phyloP scores from a whole-genome alignment of 1,140 invertebrate genomes.

The Spodoptera frugiperda region DNA sequence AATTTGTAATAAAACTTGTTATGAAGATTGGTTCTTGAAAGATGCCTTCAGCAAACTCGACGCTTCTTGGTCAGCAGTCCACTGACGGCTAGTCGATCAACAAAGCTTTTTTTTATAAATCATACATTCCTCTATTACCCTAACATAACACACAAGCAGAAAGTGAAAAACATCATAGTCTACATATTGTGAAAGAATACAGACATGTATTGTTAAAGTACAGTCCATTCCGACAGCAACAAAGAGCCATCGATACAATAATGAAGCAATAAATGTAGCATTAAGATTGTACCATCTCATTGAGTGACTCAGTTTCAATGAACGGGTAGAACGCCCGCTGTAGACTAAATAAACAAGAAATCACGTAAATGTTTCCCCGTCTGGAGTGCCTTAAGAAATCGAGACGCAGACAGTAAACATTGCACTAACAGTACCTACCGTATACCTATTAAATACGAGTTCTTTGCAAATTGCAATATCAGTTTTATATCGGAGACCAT shows the following conservation, averaged over 20 bases:
- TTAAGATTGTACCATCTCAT: conserved; percentile 35
- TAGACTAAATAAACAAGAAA: conserved; percentile 50
- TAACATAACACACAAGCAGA: too few relatives aligned
- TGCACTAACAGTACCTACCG: conserved; percentile 27
- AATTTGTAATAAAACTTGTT: too few relatives aligned
- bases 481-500: neutral
- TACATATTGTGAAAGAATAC: too few relatives aligned
- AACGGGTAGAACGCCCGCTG: conserved; percentile 11
- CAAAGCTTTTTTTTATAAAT: too few relatives aligned
- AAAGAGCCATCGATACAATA: conserved; percentile 12
- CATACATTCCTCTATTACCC: too few relatives aligned
- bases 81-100: too few relatives aligned
- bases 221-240: neutral
- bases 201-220: too few relatives aligned
- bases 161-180: too few relatives aligned
- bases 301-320: conserved; percentile 44
- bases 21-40: too few relatives aligned
- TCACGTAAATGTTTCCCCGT: conserved; percentile 40
- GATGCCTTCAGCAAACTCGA: too few relatives aligned
- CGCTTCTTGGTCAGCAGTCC: too few relatives aligned
- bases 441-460: neutral
- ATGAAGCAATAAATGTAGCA: conserved; percentile 24
- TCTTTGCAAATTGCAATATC: neutral
- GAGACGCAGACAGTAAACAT: conserved; percentile 46
- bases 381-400: conserved; percentile 32